Evolutionary conservation across 2,113 vertebrate species (phyloP).

Genomic region (Conger conger): DNA sequence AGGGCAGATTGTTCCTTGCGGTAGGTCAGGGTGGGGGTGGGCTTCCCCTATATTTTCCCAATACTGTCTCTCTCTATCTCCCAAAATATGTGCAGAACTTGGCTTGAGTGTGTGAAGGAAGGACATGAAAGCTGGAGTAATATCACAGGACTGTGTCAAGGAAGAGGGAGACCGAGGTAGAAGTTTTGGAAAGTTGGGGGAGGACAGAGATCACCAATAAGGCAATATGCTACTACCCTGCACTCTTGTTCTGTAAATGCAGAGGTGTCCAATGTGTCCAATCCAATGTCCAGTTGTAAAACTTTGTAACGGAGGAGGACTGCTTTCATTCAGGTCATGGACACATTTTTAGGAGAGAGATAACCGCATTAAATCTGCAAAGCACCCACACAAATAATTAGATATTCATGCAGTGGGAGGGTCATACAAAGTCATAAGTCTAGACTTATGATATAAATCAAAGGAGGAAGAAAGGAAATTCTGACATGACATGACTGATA

Average conservation of each 20-base stretch:
- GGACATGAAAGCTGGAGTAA: constrained; percentile 65
- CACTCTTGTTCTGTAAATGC: background rate
- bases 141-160: constrained; percentile 51
- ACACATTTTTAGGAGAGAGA: background rate
- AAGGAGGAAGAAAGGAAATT: background rate
- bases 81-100: constrained; percentile 59
- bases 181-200: background rate
- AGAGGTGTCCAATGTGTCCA: background rate
- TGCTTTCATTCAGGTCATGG: background rate
- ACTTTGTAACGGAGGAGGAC: background rate
- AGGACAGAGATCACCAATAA: background rate
- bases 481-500: background rate
- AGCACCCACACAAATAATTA: background rate
- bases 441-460: background rate
- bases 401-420: too few relatives aligned
- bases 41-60: constrained; percentile 1
- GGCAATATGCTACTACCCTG: background rate
- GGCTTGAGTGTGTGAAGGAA: constrained; percentile 59
- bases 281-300: too few relatives aligned
- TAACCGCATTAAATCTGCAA: background rate
- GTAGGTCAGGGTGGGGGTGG: constrained; percentile 26
- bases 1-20: background rate
- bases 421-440: too few relatives aligned
- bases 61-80: constrained; percentile 4
- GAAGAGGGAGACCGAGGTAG: constrained; percentile 45